Base-by-base conservation (phyloP, 2,888 invertebrate species). In the Iphiclides podalirius region DNA sequence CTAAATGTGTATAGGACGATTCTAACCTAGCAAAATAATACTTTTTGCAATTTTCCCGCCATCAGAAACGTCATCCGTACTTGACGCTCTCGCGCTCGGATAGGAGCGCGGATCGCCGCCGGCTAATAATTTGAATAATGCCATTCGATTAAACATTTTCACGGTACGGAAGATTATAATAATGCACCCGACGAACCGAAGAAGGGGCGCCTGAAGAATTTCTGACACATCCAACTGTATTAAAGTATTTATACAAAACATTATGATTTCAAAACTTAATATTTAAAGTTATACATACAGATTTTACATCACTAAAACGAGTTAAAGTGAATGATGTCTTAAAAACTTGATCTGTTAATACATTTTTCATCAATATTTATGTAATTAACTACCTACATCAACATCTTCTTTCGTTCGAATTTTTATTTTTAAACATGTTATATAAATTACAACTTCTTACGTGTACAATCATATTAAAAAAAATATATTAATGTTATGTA, bases 61-160 rank as follows among this genome's bases (percentile, higher is more conserved):
- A 34, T 43, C 43, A 23, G 43, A 52, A 52, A 52, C 50, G 41
- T 35, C 38, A 38, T 15, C 26, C 41, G 28, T 16, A 17, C 9
- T 15, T 38, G 43, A 49, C 57, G 62, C 61, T 60, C 53, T 59
- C 54, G 59, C 50, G 46, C 43, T 52, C 36, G 43, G 41, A 44
- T 50, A 52, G 43, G 40, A 48, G 52, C 39, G 47, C 26, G 46
- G 41, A 54, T 37, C 43, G 69, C 74, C 72, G 47, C 57, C 53
- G 70, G 75, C 66, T 43, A 59, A 48, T 55, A 64, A 75, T 75
- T 72, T 74, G 66, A 72, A 72, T 77, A 75, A 69, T 69, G 68
- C 63, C 61, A 63, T 61, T 62, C 66, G 67, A 72, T 75, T 68
- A 66, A 61, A 61, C 58, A 67, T 72, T 67, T 64, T 63, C 64